A percentile compares a stretch with the other conserved stretches of the same genome.
phyloP scores from a whole-genome alignment of 1,140 invertebrate genomes.

The Protaetia brevitarsis region DNA sequence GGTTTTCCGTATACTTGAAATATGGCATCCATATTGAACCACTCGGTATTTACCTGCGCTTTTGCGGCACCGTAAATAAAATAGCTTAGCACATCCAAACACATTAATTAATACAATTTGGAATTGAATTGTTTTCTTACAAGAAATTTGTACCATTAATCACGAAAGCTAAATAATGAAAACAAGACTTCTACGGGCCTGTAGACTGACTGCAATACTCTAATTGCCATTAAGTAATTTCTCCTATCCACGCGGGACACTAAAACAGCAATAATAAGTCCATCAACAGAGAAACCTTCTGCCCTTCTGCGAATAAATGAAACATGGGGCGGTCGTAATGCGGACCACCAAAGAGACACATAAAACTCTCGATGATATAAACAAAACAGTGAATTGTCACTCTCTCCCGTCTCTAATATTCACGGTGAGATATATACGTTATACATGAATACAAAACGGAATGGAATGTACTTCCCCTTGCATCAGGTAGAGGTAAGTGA shows the following conservation, averaged over 20 bases:
- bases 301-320: not conserved
- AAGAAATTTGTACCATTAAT: too few relatives aligned
- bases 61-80: too few relatives aligned
- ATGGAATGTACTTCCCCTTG: not conserved
- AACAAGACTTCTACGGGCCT: not conserved
- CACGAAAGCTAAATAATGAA: too few relatives aligned
- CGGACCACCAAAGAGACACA: not conserved
- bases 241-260: not conserved
- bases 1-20: too few relatives aligned
- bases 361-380: not conserved
- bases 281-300: not conserved
- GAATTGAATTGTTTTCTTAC: too few relatives aligned
- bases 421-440: not conserved
- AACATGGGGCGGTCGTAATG: not conserved
- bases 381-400: not conserved
- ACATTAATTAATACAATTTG: too few relatives aligned
- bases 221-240: not conserved
- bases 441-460: not conserved
- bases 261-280: not conserved
- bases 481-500: slow-evolving; percentile 26
- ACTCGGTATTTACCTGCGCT: too few relatives aligned
- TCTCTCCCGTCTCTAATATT: not conserved
- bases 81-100: too few relatives aligned
- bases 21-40: too few relatives aligned
- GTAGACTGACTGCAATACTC: too few relatives aligned